phyloP scores from a whole-genome alignment of 2,113 vertebrate species.

The Xenotilapia leptura region DNA sequence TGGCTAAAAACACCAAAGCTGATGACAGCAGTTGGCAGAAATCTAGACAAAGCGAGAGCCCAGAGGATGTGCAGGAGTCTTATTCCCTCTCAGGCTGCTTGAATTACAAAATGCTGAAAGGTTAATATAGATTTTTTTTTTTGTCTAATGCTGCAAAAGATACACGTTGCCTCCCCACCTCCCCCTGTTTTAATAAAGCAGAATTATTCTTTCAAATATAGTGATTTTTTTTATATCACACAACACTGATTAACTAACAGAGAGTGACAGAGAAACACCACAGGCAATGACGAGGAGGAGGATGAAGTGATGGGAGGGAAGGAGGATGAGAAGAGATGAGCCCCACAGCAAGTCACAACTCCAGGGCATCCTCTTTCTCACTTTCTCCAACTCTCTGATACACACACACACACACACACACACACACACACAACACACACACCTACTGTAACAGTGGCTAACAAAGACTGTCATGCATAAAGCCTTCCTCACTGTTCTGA shows the following conservation, averaged over 20 bases:
- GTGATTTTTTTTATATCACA: background rate
- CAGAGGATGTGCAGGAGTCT: background rate
- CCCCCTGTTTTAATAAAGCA: background rate
- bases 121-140: background rate
- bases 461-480: conserved; percentile 15
- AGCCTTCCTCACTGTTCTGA: background rate
- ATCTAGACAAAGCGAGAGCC: background rate
- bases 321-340: background rate
- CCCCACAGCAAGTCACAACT: background rate
- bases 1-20: background rate
- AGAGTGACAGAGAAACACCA: background rate
- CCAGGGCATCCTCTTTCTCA: background rate
- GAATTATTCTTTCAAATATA: background rate
- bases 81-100: background rate
- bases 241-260: background rate
- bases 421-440: background rate
- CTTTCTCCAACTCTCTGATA: background rate
- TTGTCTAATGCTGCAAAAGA: background rate
- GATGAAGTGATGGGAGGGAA: background rate
- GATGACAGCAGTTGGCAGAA: background rate
- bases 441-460: background rate
- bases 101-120: background rate
- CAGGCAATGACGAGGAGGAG: background rate
- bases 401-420: background rate
- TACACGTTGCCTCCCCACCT: background rate